These are phyloP conservation scores for Drosophila rhopaloa DNA, from an alignment of 1,140 invertebrate species.

Conservation along the genomic window DNA sequence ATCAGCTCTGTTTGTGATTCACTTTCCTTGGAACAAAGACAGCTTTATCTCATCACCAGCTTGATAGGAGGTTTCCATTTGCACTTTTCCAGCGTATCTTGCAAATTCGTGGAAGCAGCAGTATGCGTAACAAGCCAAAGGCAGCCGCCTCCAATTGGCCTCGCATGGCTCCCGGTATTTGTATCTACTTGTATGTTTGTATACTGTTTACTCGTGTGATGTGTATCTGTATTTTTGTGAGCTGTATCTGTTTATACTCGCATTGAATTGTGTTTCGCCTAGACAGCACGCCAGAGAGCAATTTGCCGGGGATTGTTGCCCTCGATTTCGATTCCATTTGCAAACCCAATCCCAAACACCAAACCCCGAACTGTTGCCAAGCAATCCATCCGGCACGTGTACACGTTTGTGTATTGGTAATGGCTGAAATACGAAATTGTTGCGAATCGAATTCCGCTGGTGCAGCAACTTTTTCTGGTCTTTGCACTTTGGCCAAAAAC, in stretches of 20 bases:
- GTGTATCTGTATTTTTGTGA: background rate
- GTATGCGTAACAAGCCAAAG: conserved; percentile 23
- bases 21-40: conserved; percentile 34
- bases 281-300: conserved; percentile 51
- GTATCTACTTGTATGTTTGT: conserved; percentile 5
- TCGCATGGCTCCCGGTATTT: conserved; percentile 11
- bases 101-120: conserved; percentile 17
- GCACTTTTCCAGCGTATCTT: conserved; percentile 24
- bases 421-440: conserved; percentile 10
- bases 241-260: conserved; percentile 48
- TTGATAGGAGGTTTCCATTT: conserved; percentile 29
- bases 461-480: conserved; percentile 36
- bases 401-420: conserved; percentile 62
- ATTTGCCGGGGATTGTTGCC: conserved; percentile 40
- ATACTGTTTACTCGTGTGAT: background rate
- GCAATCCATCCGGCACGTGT: conserved; percentile 68
- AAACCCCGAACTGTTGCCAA: conserved; percentile 57
- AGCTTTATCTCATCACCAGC: conserved; percentile 24
- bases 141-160: conserved; percentile 33
- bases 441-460: conserved; percentile 23
- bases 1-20: conserved; percentile 10
- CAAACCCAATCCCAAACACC: conserved; percentile 5
- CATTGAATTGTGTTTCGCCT: conserved; percentile 45
- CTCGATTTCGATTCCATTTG: conserved; percentile 33
- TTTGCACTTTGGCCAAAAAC: conserved; percentile 43